Evolutionary conservation across 2,888 invertebrate genomes (phyloP).

Genomic region (Merodon equestris): DNA sequence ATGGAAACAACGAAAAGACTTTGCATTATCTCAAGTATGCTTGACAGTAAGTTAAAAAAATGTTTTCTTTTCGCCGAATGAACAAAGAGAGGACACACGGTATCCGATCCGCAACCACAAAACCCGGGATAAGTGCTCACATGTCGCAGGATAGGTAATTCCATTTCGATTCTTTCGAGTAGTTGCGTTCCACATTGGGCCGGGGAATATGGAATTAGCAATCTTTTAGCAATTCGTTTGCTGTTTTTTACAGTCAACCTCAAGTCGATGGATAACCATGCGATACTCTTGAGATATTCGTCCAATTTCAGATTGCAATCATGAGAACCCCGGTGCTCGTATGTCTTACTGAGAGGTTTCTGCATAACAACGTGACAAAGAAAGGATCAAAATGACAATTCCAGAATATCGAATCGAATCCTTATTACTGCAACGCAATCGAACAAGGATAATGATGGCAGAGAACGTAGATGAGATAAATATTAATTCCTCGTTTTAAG

Average conservation of each 20-base stretch:
- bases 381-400: conserved; percentile 64
- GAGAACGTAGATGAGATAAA: conserved; percentile 47
- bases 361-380: conserved; percentile 33
- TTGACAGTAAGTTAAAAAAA: conserved; percentile 37
- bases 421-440: conserved; percentile 63
- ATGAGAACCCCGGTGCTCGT: conserved; percentile 21
- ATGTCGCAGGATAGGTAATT: neutral
- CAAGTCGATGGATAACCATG: conserved; percentile 57
- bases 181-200: conserved; percentile 10
- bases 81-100: conserved; percentile 50
- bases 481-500: conserved; percentile 51
- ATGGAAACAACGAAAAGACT: conserved; percentile 9
- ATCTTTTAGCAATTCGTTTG: conserved; percentile 42
- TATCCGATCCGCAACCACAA: conserved; percentile 47
- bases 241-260: conserved; percentile 21
- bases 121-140: conserved; percentile 51
- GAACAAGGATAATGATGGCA: conserved; percentile 52
- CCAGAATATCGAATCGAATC: conserved; percentile 54
- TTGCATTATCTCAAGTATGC: conserved; percentile 60
- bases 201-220: conserved; percentile 54
- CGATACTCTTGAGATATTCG: conserved; percentile 59
- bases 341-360: conserved; percentile 5
- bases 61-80: conserved; percentile 2
- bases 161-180: conserved; percentile 34
- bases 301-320: conserved; percentile 54